Conservation (phyloP, 2,797 vertebrate species). For the Myripristis murdjan region DNA sequence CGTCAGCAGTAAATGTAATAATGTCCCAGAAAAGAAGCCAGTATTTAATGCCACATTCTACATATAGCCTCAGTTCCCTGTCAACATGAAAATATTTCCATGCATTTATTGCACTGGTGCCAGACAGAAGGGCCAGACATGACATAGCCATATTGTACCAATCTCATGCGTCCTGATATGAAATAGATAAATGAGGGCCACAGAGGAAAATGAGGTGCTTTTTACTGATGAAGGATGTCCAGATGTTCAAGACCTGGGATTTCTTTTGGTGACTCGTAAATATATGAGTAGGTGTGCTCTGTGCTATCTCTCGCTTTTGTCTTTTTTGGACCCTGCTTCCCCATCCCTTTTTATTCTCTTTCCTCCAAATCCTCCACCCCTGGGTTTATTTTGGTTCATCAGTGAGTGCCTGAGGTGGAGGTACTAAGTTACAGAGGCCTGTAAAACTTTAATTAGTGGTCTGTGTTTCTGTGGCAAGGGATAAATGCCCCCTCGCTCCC, state of each 20-base stretch:
- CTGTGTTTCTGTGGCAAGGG: slow-evolving; percentile 45
- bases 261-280: slow-evolving; percentile 65
- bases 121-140: slow-evolving; percentile 52
- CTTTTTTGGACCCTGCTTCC: slow-evolving; percentile 29
- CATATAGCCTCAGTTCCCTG: slow-evolving; percentile 41
- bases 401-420: slow-evolving; percentile 31
- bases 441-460: slow-evolving; percentile 61
- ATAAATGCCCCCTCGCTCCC: slow-evolving; percentile 30
- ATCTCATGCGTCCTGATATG: slow-evolving; percentile 46
- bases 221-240: slow-evolving; percentile 59
- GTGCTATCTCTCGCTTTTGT: slow-evolving; percentile 38
- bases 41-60: slow-evolving; percentile 44
- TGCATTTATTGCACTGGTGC: slow-evolving; percentile 30
- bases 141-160: slow-evolving; percentile 56
- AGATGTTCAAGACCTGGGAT: slow-evolving; percentile 34
- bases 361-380: slow-evolving; percentile 9
- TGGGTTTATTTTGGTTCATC: slow-evolving; percentile 45
- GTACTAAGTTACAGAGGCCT: slow-evolving; percentile 40
- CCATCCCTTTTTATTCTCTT: slow-evolving; percentile 19
- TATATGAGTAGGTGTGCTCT: slow-evolving; percentile 54
- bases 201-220: slow-evolving; percentile 54
- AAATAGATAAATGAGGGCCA: slow-evolving; percentile 54
- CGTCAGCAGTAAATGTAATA: slow-evolving; percentile 54
- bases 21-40: slow-evolving; percentile 48
- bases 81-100: slow-evolving; percentile 39